These are phyloP conservation scores for Neoaliturus tenellus DNA, from an alignment of 2,888 invertebrate species.

Conservation along the genomic window DNA sequence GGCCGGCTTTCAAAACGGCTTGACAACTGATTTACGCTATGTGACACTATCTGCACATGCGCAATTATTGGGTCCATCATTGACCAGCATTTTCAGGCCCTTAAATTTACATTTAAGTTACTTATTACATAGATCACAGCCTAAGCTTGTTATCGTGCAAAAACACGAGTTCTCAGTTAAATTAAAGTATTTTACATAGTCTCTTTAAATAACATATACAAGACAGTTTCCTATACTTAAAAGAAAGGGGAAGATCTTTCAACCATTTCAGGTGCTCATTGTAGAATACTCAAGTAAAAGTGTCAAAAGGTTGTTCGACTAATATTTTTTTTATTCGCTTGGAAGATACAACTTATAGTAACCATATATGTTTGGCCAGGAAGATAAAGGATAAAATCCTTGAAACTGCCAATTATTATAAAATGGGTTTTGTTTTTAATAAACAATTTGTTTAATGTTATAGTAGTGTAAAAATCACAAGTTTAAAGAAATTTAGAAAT, in stretches of 20 bases:
- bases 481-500: too few relatives aligned
- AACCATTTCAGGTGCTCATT: neutral
- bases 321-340: too few relatives aligned
- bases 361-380: too few relatives aligned
- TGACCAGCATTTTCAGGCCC: neutral
- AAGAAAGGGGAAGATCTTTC: neutral
- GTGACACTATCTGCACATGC: neutral
- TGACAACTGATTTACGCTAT: neutral
- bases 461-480: too few relatives aligned
- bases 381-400: too few relatives aligned
- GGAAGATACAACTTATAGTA: too few relatives aligned
- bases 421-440: too few relatives aligned
- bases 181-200: neutral
- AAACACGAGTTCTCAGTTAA: conserved; percentile 3
- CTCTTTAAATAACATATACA: neutral
- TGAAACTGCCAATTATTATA: too few relatives aligned
- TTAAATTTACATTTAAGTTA: conserved; percentile 25
- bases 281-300: too few relatives aligned
- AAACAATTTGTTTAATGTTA: too few relatives aligned
- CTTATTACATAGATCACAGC: conserved; percentile 11
- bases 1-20: conserved; percentile 6
- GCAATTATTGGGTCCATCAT: neutral
- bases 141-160: conserved; percentile 3
- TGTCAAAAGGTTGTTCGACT: too few relatives aligned
- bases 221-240: neutral